Evolutionary conservation across 2,797 vertebrate genomes (phyloP), one percentile per base, ranked within the genome.

Genomic region (Rousettus madagascariensis): DNA sequence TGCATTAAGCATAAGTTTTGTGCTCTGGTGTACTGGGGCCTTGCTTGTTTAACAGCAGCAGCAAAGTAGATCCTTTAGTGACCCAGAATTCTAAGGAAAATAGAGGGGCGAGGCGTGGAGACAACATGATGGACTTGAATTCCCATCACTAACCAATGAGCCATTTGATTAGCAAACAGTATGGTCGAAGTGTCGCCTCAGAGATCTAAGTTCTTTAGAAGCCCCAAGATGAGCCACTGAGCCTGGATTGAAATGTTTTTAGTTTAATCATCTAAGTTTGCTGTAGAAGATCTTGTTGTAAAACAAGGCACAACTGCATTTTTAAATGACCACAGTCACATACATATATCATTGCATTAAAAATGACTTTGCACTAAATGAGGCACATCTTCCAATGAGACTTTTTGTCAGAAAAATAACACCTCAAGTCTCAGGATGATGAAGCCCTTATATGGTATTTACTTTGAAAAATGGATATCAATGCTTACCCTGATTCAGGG

Each of bases 341-440:
- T 12, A 79, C 28, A 11, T 15, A 4, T 53, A 28, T 49, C 24
- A 28, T 16, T 82, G 65, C 53, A 11, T 90, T 86, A 65, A 57
- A 61, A 84, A 69, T 46, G 19, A 68, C 16, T 68, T 51, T 72
- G n/a, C 15, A 24, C 9, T 53, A 53, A 59, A 57, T 17, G 57
- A 65, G 41, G 84, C 0, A 0, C 57, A 86, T 80, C 84, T 86
- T 79, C n/a, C 68, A 74, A 46, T 63, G 85, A 86, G 90, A 83
- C 80, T 90, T 94, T 92, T 88, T 91, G 87, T 89, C 36, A 59
- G 66, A 38, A 94, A 89, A 83, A 94, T 65, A 75, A 1, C 43
- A 10, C 13, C 74, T 33, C 87, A 43, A 72, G 65, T 85, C 38
- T 91, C 82, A 55, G 87, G 61, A 96, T 1, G n/a, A 82, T 3